These are phyloP conservation scores for Ciconia boyciana DNA, from an alignment of 2,113 vertebrate genomes.

Conservation along the genomic window DNA sequence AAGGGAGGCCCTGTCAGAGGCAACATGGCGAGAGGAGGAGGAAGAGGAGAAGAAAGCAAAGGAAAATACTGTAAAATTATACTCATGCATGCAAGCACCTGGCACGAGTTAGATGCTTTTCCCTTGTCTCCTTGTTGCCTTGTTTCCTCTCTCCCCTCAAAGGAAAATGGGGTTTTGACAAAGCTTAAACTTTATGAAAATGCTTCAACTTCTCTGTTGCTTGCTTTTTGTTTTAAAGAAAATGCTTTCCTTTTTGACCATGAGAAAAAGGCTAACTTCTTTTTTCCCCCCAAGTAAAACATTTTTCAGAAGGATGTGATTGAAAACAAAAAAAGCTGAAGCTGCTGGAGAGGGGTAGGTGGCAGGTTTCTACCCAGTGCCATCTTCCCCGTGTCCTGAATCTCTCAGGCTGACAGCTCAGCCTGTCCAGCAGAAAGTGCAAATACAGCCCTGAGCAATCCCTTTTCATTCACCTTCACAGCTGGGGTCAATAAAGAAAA, in stretches of 20 bases:
- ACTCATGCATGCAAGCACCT: neutral
- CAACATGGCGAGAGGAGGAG: rapidly evolving
- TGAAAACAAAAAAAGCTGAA: neutral
- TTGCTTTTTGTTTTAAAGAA: neutral
- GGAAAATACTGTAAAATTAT: neutral
- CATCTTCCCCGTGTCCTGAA: neutral
- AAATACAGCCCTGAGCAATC: neutral
- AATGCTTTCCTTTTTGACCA: neutral
- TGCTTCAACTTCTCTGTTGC: neutral
- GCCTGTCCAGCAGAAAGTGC: neutral
- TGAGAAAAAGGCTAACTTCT: neutral
- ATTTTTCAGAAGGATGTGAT: neutral
- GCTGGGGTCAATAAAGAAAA: neutral
- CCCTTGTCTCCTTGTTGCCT: neutral
- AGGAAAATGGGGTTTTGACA: neutral
- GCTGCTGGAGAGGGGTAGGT: neutral
- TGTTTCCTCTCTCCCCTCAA: neutral
- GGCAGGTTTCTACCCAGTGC: neutral
- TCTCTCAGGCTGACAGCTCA: neutral
- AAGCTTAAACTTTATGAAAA: neutral
- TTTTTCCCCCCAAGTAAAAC: neutral
- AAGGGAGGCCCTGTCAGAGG: neutral
- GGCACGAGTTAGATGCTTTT: neutral
- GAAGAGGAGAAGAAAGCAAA: neutral
- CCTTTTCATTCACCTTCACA: neutral